Percentiles rank a stretch among this genome's conserved stretches.
phyloP scores from a whole-genome alignment of 1,140 invertebrate genomes.

The Spodoptera frugiperda region DNA sequence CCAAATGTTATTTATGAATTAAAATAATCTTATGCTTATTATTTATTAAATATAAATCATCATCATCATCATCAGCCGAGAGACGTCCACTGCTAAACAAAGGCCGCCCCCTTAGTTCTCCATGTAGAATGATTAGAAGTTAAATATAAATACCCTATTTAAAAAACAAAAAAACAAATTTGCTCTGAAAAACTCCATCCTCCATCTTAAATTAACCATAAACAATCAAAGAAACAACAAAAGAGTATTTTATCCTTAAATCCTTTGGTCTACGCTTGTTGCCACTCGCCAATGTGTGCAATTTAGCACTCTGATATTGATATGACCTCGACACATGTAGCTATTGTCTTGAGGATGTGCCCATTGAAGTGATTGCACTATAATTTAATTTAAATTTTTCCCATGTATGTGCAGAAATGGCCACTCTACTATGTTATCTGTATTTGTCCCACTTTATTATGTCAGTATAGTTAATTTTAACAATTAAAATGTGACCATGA shows the following conservation, averaged over 20 bases:
- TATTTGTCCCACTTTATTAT: not conserved
- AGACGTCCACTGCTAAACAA: no score
- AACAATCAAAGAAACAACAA: not conserved
- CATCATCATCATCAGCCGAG: no score
- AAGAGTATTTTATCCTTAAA: not conserved
- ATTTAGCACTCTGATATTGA: slow-evolving; percentile 43
- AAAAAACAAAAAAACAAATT: no score
- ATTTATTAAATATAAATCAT: no score
- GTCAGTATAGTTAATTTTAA: not conserved
- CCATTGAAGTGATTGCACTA: slow-evolving; percentile 45
- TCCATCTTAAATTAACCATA: not conserved
- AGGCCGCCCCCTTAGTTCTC: no score
- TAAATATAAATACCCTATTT: no score
- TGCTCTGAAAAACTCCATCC: no score
- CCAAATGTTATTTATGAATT: no score
- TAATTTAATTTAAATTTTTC: slow-evolving; percentile 42
- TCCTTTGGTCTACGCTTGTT: slow-evolving; percentile 14
- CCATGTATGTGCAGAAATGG: slow-evolving; percentile 2
- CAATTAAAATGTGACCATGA: not conserved
- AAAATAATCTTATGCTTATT: no score
- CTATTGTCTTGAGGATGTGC: slow-evolving; percentile 41
- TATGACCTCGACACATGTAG: slow-evolving; percentile 29
- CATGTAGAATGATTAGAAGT: no score
- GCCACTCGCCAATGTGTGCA: slow-evolving; percentile 20
- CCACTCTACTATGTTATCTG: not conserved